Base-by-base conservation (phyloP, 2,113 vertebrate genomes). In the Bufo bufo region DNA sequence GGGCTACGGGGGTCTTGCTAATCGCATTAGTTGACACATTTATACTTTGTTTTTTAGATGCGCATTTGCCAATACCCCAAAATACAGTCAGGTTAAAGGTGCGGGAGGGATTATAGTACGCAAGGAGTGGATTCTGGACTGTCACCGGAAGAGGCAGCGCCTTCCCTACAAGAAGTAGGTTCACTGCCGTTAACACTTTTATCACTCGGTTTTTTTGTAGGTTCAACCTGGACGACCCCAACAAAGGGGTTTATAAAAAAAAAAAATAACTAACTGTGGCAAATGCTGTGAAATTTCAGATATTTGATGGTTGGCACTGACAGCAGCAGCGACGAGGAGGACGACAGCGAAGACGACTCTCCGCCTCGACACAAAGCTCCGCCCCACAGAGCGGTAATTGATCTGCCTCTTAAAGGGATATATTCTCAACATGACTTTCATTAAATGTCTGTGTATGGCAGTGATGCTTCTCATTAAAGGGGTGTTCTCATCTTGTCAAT, bases 11-110 rank as follows among this genome's bases (percentile, higher is more conserved):
- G 6, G 33, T 80, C 61, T 65, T 7, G 1, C 61, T 20, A 8
- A 16, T 65, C 47, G 45, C 23, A 14, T 33, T 33, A 33, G 33
- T 33, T 33, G 33, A 33, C 33, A 33, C 33, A 33, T 33, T 33
- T 33, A 33, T 33, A 33, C 33, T 78, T 52, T 54, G 1, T 20
- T 77, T 47, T 16, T 20, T 91, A 98, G 97, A 91, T 98, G 97
- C 91, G 97, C 97, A 89, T 98, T 98, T 87, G 95, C 97, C 10
- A 98, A 98, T 93, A 98, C 97, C 0, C 97, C 97, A 71, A 98
- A 98, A 93, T 98, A 96, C 93, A 95, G 95, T 93, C 96, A 97
- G 89, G 97, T 98, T 89, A 96, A 97, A 65, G 91, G 95, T 54
- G 96, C 95, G 0, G 97, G 97, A 54, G 97, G 97, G 72, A 91